A percentile compares a stretch with the other conserved stretches of the same genome.
These are phyloP conservation scores for Intellagama lesueurii DNA, from an alignment of 2,797 vertebrate genomes.

Conservation along the genomic window DNA sequence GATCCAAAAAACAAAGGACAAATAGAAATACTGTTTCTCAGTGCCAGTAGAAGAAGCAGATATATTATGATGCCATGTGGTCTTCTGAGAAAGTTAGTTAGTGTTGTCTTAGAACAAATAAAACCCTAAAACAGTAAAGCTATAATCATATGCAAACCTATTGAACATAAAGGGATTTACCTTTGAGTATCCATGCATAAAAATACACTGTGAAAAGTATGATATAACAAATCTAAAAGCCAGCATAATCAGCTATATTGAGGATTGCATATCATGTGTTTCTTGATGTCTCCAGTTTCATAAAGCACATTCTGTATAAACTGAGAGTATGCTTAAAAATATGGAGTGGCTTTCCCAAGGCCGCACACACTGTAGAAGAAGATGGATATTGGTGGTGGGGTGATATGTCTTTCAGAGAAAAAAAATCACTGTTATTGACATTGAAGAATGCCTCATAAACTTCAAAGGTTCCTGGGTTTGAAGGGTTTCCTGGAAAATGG, in stretches of 20 bases:
- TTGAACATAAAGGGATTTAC: no score
- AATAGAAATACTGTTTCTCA: neutral
- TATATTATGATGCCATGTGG: neutral
- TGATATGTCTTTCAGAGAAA: neutral
- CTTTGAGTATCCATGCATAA: no score
- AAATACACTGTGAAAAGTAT: neutral
- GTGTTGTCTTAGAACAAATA: neutral
- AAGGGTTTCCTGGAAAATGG: no score
- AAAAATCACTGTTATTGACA: neutral
- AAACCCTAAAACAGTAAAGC: neutral
- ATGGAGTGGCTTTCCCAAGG: neutral
- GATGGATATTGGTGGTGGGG: neutral
- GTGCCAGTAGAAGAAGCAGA: neutral
- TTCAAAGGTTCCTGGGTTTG: neutral
- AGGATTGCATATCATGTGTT: neutral
- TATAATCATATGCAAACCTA: neutral
- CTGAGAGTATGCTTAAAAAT: neutral
- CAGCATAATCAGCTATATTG: neutral
- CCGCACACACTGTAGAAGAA: neutral
- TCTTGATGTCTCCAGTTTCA: neutral
- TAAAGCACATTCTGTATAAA: neutral
- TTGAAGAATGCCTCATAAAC: neutral
- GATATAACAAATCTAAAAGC: neutral
- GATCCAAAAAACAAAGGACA: neutral
- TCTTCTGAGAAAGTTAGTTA: neutral